Percentiles rank a stretch among this genome's conserved stretches.
Conservation (phyloP, 53 echinoderm and acorn worm species). For the Luidia sarsii region DNA sequence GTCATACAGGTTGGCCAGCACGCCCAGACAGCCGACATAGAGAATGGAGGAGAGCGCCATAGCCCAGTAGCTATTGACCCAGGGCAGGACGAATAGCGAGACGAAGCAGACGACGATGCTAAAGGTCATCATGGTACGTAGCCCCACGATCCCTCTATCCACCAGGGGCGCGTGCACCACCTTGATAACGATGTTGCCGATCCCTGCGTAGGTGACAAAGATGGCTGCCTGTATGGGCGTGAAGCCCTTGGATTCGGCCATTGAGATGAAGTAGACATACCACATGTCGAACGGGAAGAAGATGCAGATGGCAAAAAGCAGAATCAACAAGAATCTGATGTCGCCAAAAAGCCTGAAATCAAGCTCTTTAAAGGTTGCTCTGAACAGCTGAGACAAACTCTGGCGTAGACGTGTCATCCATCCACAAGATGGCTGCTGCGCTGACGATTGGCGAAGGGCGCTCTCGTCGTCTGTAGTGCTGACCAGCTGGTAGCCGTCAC, state of each 20-base stretch:
- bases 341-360: too few relatives aligned
- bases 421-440: too few relatives aligned
- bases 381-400: too few relatives aligned
- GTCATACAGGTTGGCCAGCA: background rate
- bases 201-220: conserved; percentile 1
- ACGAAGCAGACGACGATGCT: background rate
- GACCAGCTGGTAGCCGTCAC: too few relatives aligned
- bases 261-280: conserved; percentile 1
- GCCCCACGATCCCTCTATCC: background rate
- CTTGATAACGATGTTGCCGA: background rate
- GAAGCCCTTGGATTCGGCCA: background rate
- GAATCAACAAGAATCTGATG: background rate
- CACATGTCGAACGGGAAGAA: background rate
- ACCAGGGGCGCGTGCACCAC: background rate
- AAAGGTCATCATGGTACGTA: background rate
- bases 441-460: too few relatives aligned
- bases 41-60: background rate
- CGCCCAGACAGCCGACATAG: background rate
- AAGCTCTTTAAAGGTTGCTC: too few relatives aligned
- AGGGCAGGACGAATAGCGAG: background rate
- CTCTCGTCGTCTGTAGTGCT: too few relatives aligned
- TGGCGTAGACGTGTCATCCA: too few relatives aligned
- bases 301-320: background rate
- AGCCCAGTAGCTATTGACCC: background rate
- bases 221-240: background rate